Conservation (phyloP, 2,888 invertebrate genomes). For the Trissonchulus latispiculum region DNA sequence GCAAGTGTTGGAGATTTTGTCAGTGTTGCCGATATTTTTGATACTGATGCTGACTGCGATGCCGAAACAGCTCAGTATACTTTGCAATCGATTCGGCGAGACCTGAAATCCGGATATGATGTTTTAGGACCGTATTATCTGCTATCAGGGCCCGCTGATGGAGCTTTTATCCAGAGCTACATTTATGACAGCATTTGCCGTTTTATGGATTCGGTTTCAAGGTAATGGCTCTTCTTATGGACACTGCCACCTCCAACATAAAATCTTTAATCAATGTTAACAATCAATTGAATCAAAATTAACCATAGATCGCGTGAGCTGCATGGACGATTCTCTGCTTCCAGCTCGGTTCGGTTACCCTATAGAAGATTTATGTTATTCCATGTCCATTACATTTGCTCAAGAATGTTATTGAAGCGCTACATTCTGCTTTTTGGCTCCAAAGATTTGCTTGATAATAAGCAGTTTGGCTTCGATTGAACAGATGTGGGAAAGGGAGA, state of each 20-base stretch:
- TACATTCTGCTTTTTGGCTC: background rate
- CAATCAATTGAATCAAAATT: background rate
- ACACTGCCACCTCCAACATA: background rate
- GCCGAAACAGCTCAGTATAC: background rate
- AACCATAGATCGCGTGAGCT: background rate
- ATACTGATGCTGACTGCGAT: too few species aligned
- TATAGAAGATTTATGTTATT: background rate
- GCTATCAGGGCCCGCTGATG: too few species aligned
- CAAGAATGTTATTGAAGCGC: conserved; percentile 3
- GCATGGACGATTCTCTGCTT: background rate
- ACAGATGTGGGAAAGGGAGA: background rate
- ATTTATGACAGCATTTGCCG: background rate
- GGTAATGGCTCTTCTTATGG: background rate
- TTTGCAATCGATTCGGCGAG: conserved; percentile 1
- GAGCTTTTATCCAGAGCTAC: background rate
- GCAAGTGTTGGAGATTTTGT: too few species aligned
- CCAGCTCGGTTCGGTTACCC: background rate
- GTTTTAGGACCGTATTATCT: conserved; percentile 6
- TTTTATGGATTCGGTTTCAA: background rate
- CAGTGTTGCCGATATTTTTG: too few species aligned
- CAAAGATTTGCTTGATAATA: background rate
- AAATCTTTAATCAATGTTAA: background rate
- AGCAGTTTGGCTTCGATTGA: background rate
- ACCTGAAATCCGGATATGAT: background rate
- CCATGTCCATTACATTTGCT: background rate